Evolutionary conservation across 2,113 vertebrate species (phyloP), one percentile per base, ranked within the genome.

Genomic region (Nycticryphes semicollaris): DNA sequence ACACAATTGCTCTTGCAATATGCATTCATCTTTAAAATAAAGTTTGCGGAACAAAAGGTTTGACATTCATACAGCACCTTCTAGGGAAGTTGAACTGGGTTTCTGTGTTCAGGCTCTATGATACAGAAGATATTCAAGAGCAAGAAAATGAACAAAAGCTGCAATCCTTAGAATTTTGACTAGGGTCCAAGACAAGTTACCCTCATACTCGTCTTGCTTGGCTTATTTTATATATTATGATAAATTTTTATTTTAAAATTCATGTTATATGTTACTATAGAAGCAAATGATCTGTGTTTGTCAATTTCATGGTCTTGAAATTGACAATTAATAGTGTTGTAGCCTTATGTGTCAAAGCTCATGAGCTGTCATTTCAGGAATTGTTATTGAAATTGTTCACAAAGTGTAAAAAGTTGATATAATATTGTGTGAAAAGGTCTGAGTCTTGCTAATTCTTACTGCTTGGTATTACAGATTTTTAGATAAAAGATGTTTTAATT

Each of bases 251-350:
- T 83, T 31, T 74, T 90, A 78, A 87, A 81, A 51, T 84, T 67
- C 24, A 8, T 60, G 19, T 66, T 7, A 35, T 68, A 12, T 57
- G 30, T 84, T 92, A 78, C 53, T 92, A 22, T 28, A 81, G 86
- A 95, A 95, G n/a, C 60, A 86, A 94, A 86, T 60, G 13, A 72
- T 12, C 33, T 81, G 33, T 92, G 27, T 86, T 94, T 94, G 91
- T 93, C 90, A 96, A 95, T 87, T 93, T 97, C 53, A 90, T 56
- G 84, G 28, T 96, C n/a, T 96, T 95, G 69, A 93, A 95, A 93
- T 68, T 93, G 64, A 74, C n/a, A 67, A 93, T 96, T 95, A 87
- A 37, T 88, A 93, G 57, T 43, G 23, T 89, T 93, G 43, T 83
- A 81, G 67, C 84, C 74, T 79, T 85, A 43, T 19, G 22, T 78